Evolutionary conservation across 2,113 vertebrate genomes (phyloP).

Genomic region (Odocoileus virginianus): DNA sequence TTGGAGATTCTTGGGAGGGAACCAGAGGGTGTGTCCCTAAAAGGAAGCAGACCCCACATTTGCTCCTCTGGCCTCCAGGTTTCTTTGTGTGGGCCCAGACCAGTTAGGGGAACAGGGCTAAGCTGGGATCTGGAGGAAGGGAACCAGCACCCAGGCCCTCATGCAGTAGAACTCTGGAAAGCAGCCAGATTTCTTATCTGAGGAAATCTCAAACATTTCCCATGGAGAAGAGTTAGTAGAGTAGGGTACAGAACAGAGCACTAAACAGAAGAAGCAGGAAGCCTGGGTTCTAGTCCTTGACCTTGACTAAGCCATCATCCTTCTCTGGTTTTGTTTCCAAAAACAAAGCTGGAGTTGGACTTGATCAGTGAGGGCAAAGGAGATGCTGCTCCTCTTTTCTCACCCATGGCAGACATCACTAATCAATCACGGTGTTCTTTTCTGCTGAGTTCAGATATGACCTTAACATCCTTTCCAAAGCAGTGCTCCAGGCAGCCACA

Average conservation of each 20-base stretch:
- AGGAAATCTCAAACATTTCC: background rate
- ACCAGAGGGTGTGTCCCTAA: background rate
- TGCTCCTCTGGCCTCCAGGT: background rate
- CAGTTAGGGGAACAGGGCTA: background rate
- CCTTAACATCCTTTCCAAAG: slow-evolving; percentile 42
- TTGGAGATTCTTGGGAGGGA: background rate
- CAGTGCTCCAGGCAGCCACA: slow-evolving; percentile 2
- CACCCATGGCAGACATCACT: slow-evolving; percentile 33
- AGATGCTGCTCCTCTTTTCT: background rate
- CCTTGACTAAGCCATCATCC: background rate
- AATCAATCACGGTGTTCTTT: slow-evolving; percentile 52
- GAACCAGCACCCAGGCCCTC: background rate
- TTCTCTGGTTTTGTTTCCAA: background rate
- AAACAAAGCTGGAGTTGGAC: background rate
- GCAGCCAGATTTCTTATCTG: background rate
- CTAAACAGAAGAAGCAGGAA: background rate
- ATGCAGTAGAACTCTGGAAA: background rate
- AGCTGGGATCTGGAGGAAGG: background rate
- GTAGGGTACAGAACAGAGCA: background rate
- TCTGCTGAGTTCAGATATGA: slow-evolving; percentile 58
- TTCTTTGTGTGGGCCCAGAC: background rate
- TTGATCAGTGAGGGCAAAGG: background rate
- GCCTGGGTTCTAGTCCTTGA: background rate
- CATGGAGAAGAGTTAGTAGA: background rate
- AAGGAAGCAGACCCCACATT: background rate